These are phyloP conservation scores for Macrotrachela quadricornifera DNA, from an alignment of 1,140 invertebrate species.

Conservation along the genomic window DNA sequence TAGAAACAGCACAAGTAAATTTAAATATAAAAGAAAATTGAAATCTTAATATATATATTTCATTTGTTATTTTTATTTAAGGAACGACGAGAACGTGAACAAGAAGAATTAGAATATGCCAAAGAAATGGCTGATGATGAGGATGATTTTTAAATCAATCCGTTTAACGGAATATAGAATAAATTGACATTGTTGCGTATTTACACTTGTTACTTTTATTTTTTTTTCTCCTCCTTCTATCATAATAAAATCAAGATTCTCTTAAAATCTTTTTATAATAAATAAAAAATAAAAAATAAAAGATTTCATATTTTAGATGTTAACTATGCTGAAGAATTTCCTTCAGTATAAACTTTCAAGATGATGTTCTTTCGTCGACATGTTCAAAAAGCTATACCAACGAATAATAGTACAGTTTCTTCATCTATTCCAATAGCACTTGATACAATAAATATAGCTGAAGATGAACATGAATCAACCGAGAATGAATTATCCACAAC, in stretches of 20 bases:
- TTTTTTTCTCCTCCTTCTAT: not conserved
- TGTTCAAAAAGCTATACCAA: not conserved
- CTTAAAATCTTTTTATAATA: no score
- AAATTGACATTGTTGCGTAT: no score
- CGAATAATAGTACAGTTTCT: not conserved
- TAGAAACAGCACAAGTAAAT: slow-evolving; percentile 76
- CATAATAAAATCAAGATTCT: not conserved
- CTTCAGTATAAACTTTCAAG: not conserved
- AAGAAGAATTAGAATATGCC: slow-evolving; percentile 85
- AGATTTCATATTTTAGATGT: not conserved
- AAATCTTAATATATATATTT: not conserved
- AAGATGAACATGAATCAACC: no score
- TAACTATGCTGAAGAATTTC: not conserved
- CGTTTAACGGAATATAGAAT: no score
- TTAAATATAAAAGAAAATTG: not conserved
- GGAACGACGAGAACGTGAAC: slow-evolving; percentile 76
- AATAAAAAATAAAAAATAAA: no score
- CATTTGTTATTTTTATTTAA: slow-evolving; percentile 14
- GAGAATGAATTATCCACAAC: no score
- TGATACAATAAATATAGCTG: no score
- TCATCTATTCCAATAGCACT: slow-evolving; percentile 11
- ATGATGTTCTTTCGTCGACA: not conserved
- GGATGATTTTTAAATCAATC: slow-evolving; percentile 35
- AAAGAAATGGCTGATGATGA: slow-evolving; percentile 98
- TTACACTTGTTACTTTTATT: no score